Conservation (phyloP, 1,140 invertebrate species). For the Drosophila fuyamai region DNA sequence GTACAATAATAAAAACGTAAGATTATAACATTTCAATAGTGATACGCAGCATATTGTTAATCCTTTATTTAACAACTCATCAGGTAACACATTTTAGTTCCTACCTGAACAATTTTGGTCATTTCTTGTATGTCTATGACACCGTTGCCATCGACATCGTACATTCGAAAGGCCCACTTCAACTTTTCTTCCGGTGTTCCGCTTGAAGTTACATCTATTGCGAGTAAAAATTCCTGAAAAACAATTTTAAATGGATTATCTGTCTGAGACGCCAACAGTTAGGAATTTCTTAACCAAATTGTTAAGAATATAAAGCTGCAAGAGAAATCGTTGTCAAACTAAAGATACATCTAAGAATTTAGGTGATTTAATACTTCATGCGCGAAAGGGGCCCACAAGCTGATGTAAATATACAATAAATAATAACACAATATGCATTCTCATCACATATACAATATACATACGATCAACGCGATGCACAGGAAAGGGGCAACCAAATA, state of each 20-base stretch:
- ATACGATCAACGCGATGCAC: slow-evolving; percentile 12
- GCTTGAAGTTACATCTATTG: slow-evolving; percentile 98
- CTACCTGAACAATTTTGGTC: slow-evolving; percentile 96
- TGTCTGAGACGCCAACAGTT: no score
- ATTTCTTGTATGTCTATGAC: slow-evolving; percentile 99
- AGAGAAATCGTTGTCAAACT: neutral
- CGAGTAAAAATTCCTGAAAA: slow-evolving; percentile 96
- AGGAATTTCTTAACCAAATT: no score
- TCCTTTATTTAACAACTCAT: neutral
- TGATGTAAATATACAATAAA: slow-evolving; percentile 34
- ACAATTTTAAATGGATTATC: neutral
- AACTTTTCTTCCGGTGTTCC: slow-evolving; percentile 99
- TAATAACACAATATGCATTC: slow-evolving; percentile 42
- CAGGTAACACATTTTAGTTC: neutral
- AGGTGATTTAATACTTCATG: slow-evolving; percentile 27
- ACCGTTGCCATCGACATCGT: slow-evolving; percentile 99
- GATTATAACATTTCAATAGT: no score
- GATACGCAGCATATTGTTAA: no score
- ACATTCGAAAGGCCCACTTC: slow-evolving; percentile 99
- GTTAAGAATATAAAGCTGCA: no score
- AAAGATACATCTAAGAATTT: slow-evolving; percentile 5
- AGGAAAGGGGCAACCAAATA: slow-evolving; percentile 22
- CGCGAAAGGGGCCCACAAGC: slow-evolving; percentile 18
- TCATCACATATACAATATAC: slow-evolving; percentile 38
- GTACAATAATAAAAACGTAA: no score